A percentile compares a stretch with the other conserved stretches of the same genome.
Evolutionary conservation across 92 coral and sea anemone genomes (phyloP).

Genomic region (Epizoanthus fatuus): DNA sequence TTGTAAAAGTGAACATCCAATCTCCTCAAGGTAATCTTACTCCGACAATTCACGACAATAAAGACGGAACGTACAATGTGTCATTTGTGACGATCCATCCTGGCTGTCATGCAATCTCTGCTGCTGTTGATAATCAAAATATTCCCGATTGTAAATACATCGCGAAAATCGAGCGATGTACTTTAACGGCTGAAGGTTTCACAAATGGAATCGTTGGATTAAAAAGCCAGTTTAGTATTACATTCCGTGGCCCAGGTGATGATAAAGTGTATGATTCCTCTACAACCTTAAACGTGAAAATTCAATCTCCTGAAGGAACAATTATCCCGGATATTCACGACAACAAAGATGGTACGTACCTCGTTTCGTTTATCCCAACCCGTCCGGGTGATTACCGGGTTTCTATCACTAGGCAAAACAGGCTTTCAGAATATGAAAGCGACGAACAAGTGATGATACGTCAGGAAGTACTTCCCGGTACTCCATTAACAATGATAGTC

Average conservation of each 20-base stretch:
- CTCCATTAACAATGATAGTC: slow-evolving; percentile 35
- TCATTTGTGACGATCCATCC: no score
- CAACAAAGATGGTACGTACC: slow-evolving; percentile 39
- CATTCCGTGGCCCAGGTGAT: no score
- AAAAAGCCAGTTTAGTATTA: no score
- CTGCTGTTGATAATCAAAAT: no score
- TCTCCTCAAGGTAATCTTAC: background rate
- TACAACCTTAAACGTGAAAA: slow-evolving; percentile 1
- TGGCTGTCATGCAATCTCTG: no score
- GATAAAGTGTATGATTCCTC: no score
- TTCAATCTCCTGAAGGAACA: background rate
- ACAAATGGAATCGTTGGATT: no score
- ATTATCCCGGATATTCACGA: slow-evolving; percentile 1
- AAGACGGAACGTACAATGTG: no score
- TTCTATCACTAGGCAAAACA: slow-evolving; percentile 17
- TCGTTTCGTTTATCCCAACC: slow-evolving; percentile 17
- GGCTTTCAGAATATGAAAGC: slow-evolving; percentile 6
- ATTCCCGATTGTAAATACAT: no score
- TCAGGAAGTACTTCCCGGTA: background rate
- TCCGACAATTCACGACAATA: no score
- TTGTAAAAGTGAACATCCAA: background rate
- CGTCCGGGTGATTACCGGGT: slow-evolving; percentile 5
- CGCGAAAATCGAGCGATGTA: no score
- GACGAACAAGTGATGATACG: background rate
- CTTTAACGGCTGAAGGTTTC: no score